Percentiles rank a stretch among this genome's conserved stretches.
These are phyloP conservation scores for Rhagoletis pomonella DNA, from an alignment of 1,140 invertebrate genomes.

Conservation along the genomic window DNA sequence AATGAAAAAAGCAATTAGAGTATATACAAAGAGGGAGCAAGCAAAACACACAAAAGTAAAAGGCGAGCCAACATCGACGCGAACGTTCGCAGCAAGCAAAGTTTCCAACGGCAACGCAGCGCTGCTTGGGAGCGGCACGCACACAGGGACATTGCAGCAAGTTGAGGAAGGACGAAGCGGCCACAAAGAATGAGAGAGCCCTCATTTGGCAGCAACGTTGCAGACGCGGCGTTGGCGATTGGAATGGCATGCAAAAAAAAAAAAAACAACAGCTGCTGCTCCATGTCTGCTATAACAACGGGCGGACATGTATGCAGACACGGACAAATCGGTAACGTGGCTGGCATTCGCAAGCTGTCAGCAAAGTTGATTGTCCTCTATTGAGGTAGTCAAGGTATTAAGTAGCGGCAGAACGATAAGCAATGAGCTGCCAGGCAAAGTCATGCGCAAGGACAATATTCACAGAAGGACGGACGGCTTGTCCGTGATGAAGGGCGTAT, in stretches of 20 bases:
- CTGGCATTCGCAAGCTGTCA: conserved; percentile 2
- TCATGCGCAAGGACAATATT: background rate
- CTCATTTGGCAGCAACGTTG: background rate
- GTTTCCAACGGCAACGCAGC: background rate
- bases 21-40: background rate
- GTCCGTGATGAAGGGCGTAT: background rate
- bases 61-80: background rate
- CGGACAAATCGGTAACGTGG: background rate
- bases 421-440: background rate
- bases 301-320: background rate
- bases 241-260: background rate
- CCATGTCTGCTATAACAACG: conserved; percentile 10
- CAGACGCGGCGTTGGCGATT: background rate
- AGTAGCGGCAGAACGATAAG: background rate
- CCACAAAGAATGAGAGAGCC: background rate
- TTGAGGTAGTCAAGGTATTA: background rate
- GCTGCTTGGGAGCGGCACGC: background rate
- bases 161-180: background rate
- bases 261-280: background rate
- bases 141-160: background rate
- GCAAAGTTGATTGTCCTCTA: conserved; percentile 40
- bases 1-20: background rate
- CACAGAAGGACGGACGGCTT: background rate
- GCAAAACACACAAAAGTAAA: background rate
- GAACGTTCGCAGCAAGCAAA: background rate